Evolutionary conservation across 2,888 invertebrate species (phyloP).

Genomic region (Dasypogon diadema): DNA sequence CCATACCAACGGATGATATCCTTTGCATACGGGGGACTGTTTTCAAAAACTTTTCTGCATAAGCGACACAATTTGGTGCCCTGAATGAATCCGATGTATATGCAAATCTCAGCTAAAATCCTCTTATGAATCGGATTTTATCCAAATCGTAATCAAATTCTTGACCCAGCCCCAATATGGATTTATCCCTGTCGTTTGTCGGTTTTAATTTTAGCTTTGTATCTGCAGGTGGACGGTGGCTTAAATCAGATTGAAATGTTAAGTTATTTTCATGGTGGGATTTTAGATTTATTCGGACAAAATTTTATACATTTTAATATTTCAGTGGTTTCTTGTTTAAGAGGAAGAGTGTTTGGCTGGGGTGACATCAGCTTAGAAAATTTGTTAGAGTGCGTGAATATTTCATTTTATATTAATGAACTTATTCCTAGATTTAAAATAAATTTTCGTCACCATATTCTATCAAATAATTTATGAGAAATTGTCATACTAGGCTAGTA

Average conservation of each 20-base stretch:
- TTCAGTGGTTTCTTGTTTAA: too few relatives aligned
- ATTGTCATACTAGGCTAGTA: too few relatives aligned
- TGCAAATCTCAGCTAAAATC: conserved; percentile 44
- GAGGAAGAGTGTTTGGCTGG: too few relatives aligned
- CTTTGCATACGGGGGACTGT: conserved; percentile 24
- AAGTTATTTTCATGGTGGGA: neutral
- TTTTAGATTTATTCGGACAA: too few relatives aligned
- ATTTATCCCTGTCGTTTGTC: conserved; percentile 45
- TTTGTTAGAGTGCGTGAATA: too few relatives aligned
- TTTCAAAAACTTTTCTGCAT: conserved; percentile 47
- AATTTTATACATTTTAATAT: too few relatives aligned
- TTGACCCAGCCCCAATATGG: conserved; percentile 45
- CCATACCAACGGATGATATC: conserved; percentile 22
- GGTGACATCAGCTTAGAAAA: too few relatives aligned
- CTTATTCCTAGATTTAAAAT: too few relatives aligned
- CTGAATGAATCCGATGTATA: conserved; percentile 44
- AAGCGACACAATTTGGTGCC: conserved; percentile 44
- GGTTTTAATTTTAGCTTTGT: conserved; percentile 32
- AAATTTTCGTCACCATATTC: too few relatives aligned
- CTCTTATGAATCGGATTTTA: conserved; percentile 47
- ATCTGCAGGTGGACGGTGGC: neutral
- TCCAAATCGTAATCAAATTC: conserved; percentile 48
- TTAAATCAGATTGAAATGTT: conserved; percentile 7
- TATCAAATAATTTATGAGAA: too few relatives aligned
- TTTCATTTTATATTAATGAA: too few relatives aligned